phyloP scores from a whole-genome alignment of 1,140 invertebrate genomes.

The Drosophila auraria region DNA sequence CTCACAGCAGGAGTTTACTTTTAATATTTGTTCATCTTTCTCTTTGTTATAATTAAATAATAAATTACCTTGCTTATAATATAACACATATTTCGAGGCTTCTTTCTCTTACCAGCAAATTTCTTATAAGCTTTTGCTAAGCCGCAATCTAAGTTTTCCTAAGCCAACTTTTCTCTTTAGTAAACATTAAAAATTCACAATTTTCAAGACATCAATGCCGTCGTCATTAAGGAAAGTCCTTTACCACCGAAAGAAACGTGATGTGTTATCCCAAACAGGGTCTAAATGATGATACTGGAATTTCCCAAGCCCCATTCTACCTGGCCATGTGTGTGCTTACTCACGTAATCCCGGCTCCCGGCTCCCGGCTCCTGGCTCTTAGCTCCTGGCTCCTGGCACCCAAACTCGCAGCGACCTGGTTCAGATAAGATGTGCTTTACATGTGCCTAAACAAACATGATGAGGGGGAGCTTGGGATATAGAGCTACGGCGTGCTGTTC shows the following conservation, averaged over 20 bases:
- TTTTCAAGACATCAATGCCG: not conserved
- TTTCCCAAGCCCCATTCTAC: slow-evolving; percentile 22
- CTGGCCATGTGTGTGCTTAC: slow-evolving; percentile 50
- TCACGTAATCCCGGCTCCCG: slow-evolving; percentile 57
- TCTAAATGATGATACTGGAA: slow-evolving; percentile 32
- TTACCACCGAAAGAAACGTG: slow-evolving; percentile 15
- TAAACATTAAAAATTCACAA: slow-evolving; percentile 4
- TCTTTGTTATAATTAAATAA: not conserved
- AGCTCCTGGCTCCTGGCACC: slow-evolving; percentile 36
- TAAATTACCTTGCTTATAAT: not conserved
- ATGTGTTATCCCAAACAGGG: slow-evolving; percentile 41
- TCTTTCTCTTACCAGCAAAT: no score
- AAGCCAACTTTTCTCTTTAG: not conserved
- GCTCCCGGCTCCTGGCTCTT: slow-evolving; percentile 22
- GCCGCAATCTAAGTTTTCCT: not conserved
- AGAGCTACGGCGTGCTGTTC: slow-evolving; percentile 6
- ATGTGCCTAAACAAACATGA: slow-evolving; percentile 79
- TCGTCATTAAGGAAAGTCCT: slow-evolving; percentile 18
- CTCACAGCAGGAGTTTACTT: not conserved
- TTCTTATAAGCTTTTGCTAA: not conserved
- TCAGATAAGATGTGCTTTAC: slow-evolving; percentile 78
- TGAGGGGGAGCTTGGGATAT: not conserved
- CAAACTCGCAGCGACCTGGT: slow-evolving; percentile 54
- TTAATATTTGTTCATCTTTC: not conserved
- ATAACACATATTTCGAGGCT: not conserved